These are phyloP conservation scores for Patagioenas fasciata DNA, from an alignment of 2,113 vertebrate genomes.

Conservation along the genomic window DNA sequence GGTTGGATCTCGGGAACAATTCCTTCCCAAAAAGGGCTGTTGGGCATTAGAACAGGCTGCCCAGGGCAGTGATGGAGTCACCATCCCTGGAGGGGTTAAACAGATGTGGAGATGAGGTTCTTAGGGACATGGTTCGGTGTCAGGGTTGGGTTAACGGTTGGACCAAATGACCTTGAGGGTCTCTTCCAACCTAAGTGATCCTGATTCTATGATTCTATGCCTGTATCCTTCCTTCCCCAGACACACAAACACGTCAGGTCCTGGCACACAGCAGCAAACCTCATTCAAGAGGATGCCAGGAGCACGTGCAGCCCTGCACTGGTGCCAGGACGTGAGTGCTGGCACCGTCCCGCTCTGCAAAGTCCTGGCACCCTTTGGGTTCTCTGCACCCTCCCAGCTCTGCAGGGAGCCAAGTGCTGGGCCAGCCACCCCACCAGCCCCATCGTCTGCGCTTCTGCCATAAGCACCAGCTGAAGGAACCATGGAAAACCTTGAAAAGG, in stretches of 20 bases:
- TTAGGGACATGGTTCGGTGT: too few species aligned
- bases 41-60: too few species aligned
- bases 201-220: too few species aligned
- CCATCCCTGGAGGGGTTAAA: too few species aligned
- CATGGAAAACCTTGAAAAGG: accelerated
- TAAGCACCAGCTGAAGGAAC: background rate
- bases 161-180: too few species aligned
- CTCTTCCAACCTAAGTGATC: too few species aligned
- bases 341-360: background rate
- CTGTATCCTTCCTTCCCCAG: too few species aligned
- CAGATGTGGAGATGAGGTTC: too few species aligned
- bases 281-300: background rate
- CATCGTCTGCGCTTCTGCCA: background rate
- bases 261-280: background rate
- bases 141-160: too few species aligned
- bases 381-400: background rate
- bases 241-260: accelerated
- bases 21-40: too few species aligned
- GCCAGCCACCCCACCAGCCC: background rate
- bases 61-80: too few species aligned
- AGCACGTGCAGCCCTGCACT: accelerated
- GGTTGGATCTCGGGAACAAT: too few species aligned
- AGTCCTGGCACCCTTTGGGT: accelerated
- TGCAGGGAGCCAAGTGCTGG: background rate
- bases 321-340: background rate